Percentiles rank a stretch among this genome's conserved stretches.
phyloP scores from a whole-genome alignment of 2,797 vertebrate species.

The Hyperoplus immaculatus region DNA sequence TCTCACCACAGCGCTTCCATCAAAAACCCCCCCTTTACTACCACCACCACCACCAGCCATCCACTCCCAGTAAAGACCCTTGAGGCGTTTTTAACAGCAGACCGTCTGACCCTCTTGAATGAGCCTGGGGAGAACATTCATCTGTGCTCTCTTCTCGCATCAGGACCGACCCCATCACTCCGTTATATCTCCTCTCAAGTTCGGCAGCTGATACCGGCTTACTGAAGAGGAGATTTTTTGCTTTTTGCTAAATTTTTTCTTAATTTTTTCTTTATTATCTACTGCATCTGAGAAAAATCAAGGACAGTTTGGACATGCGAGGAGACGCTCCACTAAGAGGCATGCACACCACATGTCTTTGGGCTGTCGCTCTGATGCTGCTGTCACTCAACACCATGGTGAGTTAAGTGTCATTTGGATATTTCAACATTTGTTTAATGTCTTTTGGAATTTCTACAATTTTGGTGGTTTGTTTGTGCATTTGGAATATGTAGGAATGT shows the following conservation, averaged over 20 bases:
- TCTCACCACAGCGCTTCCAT: conserved; percentile 39
- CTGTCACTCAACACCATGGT: conserved; percentile 91
- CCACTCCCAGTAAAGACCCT: not conserved
- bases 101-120: conserved; percentile 62
- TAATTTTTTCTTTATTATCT: not conserved
- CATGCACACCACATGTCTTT: conserved; percentile 91
- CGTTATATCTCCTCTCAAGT: conserved; percentile 53
- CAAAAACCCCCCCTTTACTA: conserved; percentile 14
- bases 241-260: too few relatives aligned
- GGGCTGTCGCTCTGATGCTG: conserved; percentile 89
- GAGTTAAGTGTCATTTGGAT: conserved; percentile 79
- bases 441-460: not conserved
- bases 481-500: not conserved
- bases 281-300: conserved; percentile 48
- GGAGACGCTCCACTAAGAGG: conserved; percentile 67
- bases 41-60: not conserved
- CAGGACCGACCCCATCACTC: conserved; percentile 52
- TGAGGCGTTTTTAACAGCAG: conserved; percentile 27
- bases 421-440: conserved; percentile 14
- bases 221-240: conserved; percentile 36
- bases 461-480: not conserved
- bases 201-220: conserved; percentile 54
- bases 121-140: conserved; percentile 56
- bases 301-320: conserved; percentile 63
- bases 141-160: conserved; percentile 43